A percentile compares a stretch with the other conserved stretches of the same genome.
Conservation (phyloP, 2,888 invertebrate genomes). For the Daptonema setosum region DNA sequence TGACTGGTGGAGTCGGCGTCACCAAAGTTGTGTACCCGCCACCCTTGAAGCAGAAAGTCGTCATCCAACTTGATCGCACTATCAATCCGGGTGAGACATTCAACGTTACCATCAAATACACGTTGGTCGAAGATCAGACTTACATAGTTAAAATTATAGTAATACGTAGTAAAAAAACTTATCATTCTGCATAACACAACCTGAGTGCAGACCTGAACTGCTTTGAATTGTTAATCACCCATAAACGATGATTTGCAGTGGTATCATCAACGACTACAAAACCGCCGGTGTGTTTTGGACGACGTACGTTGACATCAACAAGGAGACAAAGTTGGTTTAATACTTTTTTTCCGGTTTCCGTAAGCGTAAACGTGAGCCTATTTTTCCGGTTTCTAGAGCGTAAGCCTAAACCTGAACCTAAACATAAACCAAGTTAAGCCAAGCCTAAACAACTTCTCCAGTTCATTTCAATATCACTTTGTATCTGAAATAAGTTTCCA, state of each 20-base stretch:
- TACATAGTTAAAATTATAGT: too few relatives aligned
- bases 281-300: slow-evolving; percentile 12
- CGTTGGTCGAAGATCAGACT: too few relatives aligned
- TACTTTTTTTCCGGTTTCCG: not conserved
- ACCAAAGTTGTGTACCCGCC: not conserved
- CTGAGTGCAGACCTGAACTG: too few relatives aligned
- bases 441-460: not conserved
- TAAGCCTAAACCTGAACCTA: too few relatives aligned
- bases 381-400: not conserved
- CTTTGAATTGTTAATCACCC: too few relatives aligned
- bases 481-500: not conserved
- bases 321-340: slow-evolving; percentile 7
- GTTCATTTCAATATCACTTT: not conserved
- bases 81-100: not conserved
- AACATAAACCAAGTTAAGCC: too few relatives aligned
- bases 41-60: not conserved
- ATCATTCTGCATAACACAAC: too few relatives aligned
- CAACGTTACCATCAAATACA: not conserved
- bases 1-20: not conserved
- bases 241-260: slow-evolving; percentile 10
- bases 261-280: slow-evolving; percentile 11
- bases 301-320: slow-evolving; percentile 9
- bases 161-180: too few relatives aligned
- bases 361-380: not conserved
- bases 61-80: not conserved